Conservation (phyloP, 1,140 invertebrate species). For the Orius insidiosus region DNA sequence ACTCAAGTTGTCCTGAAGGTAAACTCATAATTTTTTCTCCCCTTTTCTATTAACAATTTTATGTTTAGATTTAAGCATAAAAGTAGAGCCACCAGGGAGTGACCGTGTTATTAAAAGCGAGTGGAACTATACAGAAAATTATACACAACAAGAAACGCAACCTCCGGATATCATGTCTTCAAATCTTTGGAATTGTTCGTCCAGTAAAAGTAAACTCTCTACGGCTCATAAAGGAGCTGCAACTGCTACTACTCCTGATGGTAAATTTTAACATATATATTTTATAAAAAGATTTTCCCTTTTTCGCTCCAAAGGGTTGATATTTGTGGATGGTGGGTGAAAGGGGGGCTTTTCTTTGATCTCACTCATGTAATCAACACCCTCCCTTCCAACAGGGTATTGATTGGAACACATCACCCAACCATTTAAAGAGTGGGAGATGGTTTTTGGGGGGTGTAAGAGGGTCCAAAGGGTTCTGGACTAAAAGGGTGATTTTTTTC, state of each 20-base stretch:
- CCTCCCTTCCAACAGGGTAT: too few relatives aligned
- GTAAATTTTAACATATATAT: conserved; percentile 25
- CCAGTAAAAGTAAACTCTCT: conserved; percentile 28
- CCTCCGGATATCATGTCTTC: conserved; percentile 7
- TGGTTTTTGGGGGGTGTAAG: too few relatives aligned
- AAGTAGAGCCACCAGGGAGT: conserved; percentile 34
- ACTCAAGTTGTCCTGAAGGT: conserved; percentile 31
- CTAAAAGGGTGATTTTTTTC: too few relatives aligned
- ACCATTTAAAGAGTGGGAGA: too few relatives aligned
- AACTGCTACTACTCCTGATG: conserved; percentile 36
- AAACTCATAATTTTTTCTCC: neutral
- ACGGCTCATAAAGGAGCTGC: conserved; percentile 37
- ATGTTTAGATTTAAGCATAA: conserved; percentile 39
- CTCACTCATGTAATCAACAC: too few relatives aligned
- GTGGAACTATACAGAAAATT: conserved; percentile 21
- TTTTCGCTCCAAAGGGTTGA: too few relatives aligned
- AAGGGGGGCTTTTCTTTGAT: too few relatives aligned
- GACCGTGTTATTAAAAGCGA: conserved; percentile 24
- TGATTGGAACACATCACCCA: too few relatives aligned
- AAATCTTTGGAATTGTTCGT: conserved; percentile 10
- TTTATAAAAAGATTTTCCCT: too few relatives aligned
- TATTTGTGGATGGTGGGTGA: too few relatives aligned
- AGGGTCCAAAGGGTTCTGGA: too few relatives aligned
- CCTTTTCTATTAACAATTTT: conserved; percentile 5
- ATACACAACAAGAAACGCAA: conserved; percentile 3